A percentile compares a stretch with the other conserved stretches of the same genome.
These are phyloP conservation scores for Ramphastos sulfuratus DNA, from an alignment of 2,113 vertebrate genomes.

Conservation along the genomic window DNA sequence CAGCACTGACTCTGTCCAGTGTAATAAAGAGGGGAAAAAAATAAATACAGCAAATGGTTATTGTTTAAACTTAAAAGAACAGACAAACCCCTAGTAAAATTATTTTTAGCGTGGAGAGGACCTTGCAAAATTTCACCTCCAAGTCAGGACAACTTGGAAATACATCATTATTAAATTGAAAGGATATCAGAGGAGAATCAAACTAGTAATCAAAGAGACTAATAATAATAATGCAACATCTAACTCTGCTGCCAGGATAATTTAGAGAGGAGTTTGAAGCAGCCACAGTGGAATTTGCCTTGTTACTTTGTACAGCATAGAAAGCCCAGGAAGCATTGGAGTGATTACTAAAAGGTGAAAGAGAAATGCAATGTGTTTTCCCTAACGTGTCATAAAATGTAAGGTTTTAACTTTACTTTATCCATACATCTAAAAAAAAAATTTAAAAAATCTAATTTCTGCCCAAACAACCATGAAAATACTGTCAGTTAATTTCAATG, in stretches of 20 bases:
- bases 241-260: not conserved
- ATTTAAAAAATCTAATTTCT: not conserved
- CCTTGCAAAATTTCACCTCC: not conserved
- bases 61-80: not conserved
- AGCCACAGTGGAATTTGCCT: not conserved
- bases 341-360: not conserved
- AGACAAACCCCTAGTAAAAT: fast-evolving
- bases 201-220: not conserved
- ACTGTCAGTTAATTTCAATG: not conserved
- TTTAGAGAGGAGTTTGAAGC: not conserved
- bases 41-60: not conserved
- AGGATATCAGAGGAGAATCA: not conserved
- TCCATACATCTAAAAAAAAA: not conserved
- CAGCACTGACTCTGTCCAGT: too few relatives aligned
- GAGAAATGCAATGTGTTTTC: not conserved
- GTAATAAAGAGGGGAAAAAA: not conserved
- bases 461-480: not conserved
- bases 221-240: not conserved
- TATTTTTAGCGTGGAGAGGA: not conserved
- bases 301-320: not conserved
- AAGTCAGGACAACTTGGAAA: not conserved
- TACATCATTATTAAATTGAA: not conserved
- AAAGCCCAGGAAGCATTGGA: not conserved
- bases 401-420: not conserved
- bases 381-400: not conserved